These are phyloP conservation scores for Panzeria rudis DNA, from an alignment of 2,888 invertebrate species.

Conservation along the genomic window DNA sequence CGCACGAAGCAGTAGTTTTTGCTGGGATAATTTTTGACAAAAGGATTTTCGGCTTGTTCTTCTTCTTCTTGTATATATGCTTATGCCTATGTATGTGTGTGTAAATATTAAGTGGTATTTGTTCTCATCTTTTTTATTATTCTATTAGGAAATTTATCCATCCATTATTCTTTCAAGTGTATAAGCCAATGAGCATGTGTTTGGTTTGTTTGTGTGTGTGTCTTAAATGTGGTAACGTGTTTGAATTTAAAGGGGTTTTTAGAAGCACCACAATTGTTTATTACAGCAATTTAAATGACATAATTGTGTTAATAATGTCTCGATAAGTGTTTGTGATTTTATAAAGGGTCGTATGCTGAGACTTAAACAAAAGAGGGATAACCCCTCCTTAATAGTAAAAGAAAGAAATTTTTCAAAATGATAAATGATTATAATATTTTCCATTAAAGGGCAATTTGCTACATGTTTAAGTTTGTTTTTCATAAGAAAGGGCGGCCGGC, in stretches of 20 bases:
- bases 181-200: not conserved
- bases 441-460: not conserved
- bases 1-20: too few relatives aligned
- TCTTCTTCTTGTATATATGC: not conserved
- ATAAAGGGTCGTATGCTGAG: not conserved
- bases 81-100: not conserved
- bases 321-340: slow-evolving; percentile 31
- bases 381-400: not conserved
- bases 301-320: slow-evolving; percentile 37
- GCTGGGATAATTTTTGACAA: slow-evolving; percentile 15
- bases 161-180: not conserved
- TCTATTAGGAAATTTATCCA: slow-evolving; percentile 5
- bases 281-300: slow-evolving; percentile 19
- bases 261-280: slow-evolving; percentile 12
- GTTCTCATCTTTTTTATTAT: not conserved
- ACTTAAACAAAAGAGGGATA: not conserved
- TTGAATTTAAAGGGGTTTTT: slow-evolving; percentile 2
- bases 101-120: slow-evolving; percentile 10
- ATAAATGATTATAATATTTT: not conserved
- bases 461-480: not conserved
- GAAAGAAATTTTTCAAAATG: not conserved
- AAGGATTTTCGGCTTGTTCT: slow-evolving; percentile 27
- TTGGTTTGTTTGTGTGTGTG: not conserved
- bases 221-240: not conserved
- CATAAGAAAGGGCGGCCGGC: not conserved